Base-by-base conservation (phyloP, 2,797 vertebrate genomes). In the Adelosebastes latens region DNA sequence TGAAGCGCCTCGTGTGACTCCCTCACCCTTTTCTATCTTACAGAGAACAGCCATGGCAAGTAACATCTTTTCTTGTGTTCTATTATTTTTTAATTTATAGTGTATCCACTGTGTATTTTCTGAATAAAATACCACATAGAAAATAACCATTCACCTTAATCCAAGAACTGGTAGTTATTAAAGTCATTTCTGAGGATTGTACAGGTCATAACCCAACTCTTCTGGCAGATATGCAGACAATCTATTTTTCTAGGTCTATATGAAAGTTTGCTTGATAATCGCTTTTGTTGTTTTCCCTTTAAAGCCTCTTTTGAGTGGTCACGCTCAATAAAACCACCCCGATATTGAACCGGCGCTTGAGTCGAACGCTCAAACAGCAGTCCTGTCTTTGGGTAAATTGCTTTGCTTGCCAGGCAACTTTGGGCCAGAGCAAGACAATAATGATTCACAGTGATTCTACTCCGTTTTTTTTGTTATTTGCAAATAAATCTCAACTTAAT, bases 1-100 rank as follows among this genome's bases (percentile, higher is more conserved):
- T 93, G 90, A 92, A 93, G 88, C 65, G 58, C 92, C 86, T 89
- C 24, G 8, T 64, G 69, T 52, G 46, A 61, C 58, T 77, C 52
- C 62, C 42, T 65, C 42, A 16, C 4, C 11, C 16, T 69, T 72
- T 60, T 53, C 31, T 60, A 12, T 64, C 61, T 77, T 32, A 25
- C 27, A 75, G 14, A 68, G 0, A 61, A 22, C 53, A 68, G 55
- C 13, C 46, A 32, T 22, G 11, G 13, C 8, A 75, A 62, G 20
- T 36, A 39, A 29, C 24, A 36, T 14, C 46, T 18, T 31, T 1
- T 52, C 2, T 31, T 13, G 11, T 59, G 34, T 22, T 72, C 42
- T 16, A 46, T 32, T 14, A 42, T 42, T 9, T 22, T 39, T 25
- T 36, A 9, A 39, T 79, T n/a, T 5, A 24, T 12, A 56, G 14